Conservation (phyloP, 2,113 vertebrate species). For the Junco hyemalis region DNA sequence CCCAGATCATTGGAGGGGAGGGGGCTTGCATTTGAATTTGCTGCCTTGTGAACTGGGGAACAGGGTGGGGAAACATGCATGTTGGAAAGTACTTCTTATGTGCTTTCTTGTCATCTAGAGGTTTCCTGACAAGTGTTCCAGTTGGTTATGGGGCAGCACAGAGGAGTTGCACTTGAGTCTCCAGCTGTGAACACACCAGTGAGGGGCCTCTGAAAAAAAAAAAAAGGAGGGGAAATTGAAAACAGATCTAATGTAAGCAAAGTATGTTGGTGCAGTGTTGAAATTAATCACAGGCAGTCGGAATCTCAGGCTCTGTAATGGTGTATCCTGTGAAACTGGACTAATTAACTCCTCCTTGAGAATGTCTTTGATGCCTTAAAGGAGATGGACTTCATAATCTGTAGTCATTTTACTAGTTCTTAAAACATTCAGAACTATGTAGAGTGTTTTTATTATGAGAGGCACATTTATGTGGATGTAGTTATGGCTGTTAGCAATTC, state of each 20-base stretch:
- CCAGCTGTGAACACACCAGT: constrained; percentile 52
- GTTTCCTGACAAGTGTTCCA: constrained; percentile 47
- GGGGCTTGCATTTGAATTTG: background rate
- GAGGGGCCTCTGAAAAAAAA: constrained; percentile 14
- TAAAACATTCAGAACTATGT: constrained; percentile 53
- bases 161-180: constrained; percentile 28
- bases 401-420: constrained; percentile 65
- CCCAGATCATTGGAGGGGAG: background rate
- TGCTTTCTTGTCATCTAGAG: constrained; percentile 52
- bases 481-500: constrained; percentile 58
- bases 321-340: constrained; percentile 61
- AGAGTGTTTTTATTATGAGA: constrained; percentile 62
- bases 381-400: constrained; percentile 54
- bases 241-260: constrained; percentile 57
- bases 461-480: constrained; percentile 65
- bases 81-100: constrained; percentile 25
- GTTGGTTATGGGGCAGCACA: constrained; percentile 30
- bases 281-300: constrained; percentile 61
- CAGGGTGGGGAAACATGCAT: constrained; percentile 33
- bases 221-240: constrained; percentile 24
- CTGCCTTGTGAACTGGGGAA: constrained; percentile 21
- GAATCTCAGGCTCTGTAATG: constrained; percentile 51
- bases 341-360: constrained; percentile 65
- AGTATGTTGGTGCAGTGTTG: constrained; percentile 38
- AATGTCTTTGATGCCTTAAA: constrained; percentile 61